These are phyloP conservation scores for Drosophila melanogaster DNA, from an alignment of 1,140 invertebrate genomes.

Conservation along the genomic window Release_6_plus_ISO1_MT NC_004354.4:17417501-17418000, in stretches of 20 bases:
- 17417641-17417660: not conserved
- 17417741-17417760: constrained; percentile 79
- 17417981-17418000: constrained; percentile 19
- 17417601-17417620: constrained; percentile 16
- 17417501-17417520: constrained; percentile 62
- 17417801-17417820: not conserved
- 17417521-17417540: constrained; percentile 80
- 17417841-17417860: constrained; percentile 24
- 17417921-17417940: constrained; percentile 33
- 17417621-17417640: not conserved
- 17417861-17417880: constrained; percentile 59
- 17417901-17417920: constrained; percentile 76
- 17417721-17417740: constrained; percentile 76
- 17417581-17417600: constrained; percentile 51
- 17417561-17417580: constrained; percentile 84
- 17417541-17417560: constrained; percentile 84
- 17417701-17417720: constrained; percentile 27
- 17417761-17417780: constrained; percentile 81
- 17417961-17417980: constrained; percentile 13
- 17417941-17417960: constrained; percentile 7
- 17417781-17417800: constrained; percentile 64
- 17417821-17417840: not conserved
- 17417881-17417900: constrained; percentile 63
- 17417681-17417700: not conserved
- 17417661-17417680: not conserved